Evolutionary conservation across 2,113 vertebrate species (phyloP).

Genomic region (Recurvirostra avosetta): DNA sequence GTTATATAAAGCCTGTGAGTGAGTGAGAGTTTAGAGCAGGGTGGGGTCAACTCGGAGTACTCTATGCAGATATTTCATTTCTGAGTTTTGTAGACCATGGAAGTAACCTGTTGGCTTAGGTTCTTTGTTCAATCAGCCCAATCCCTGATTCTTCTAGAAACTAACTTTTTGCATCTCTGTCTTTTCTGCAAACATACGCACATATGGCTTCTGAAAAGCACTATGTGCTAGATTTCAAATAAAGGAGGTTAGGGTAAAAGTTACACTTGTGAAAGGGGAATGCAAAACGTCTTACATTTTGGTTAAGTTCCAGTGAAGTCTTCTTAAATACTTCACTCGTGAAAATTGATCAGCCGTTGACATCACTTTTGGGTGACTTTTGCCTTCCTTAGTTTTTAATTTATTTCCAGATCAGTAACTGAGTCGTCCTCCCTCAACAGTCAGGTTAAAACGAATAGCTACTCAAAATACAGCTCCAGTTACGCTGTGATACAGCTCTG

Average conservation of each 20-base stretch:
- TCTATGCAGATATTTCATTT: background rate
- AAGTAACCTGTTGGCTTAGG: background rate
- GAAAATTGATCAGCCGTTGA: background rate
- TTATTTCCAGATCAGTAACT: background rate
- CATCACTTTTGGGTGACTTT: background rate
- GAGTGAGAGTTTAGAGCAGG: background rate
- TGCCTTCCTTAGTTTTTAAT: background rate
- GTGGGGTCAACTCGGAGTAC: background rate
- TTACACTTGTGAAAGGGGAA: background rate
- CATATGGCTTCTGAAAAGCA: background rate
- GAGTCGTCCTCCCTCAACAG: background rate
- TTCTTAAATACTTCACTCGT: background rate
- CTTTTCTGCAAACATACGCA: background rate
- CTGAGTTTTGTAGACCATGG: background rate
- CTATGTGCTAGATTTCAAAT: background rate
- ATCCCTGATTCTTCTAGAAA: background rate
- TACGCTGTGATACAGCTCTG: background rate
- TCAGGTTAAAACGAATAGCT: background rate
- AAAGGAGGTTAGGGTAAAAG: background rate
- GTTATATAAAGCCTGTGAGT: background rate
- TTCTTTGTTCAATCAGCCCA: background rate
- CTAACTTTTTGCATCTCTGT: rapidly evolving
- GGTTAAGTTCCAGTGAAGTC: background rate
- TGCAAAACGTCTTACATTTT: background rate
- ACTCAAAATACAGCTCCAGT: background rate